Evolutionary conservation across 2,888 invertebrate species (phyloP).

Genomic region (Pteria penguin): DNA sequence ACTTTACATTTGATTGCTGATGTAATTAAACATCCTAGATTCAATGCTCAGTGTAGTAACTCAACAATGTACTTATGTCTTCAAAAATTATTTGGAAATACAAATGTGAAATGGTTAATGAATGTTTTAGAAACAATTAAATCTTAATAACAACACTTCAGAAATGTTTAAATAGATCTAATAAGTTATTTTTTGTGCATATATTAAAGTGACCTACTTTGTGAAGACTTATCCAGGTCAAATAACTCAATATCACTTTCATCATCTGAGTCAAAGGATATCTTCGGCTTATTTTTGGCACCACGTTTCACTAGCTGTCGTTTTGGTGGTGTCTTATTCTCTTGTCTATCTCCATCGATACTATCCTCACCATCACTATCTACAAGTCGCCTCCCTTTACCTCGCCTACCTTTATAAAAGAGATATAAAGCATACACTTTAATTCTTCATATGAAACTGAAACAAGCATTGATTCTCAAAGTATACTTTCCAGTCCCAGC

Average conservation of each 20-base stretch:
- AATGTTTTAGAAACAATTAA: no score
- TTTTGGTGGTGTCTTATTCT: conserved; percentile 43
- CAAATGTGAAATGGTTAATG: no score
- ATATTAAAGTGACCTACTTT: conserved; percentile 47
- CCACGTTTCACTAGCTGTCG: conserved; percentile 43
- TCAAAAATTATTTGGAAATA: no score
- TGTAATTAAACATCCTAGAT: no score
- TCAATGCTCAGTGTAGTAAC: no score
- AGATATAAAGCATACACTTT: no score
- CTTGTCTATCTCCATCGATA: conserved; percentile 39
- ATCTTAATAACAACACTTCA: no score
- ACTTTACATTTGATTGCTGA: no score
- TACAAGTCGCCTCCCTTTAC: background rate
- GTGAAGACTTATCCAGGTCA: conserved; percentile 63
- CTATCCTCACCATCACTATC: conserved; percentile 55
- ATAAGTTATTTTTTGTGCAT: background rate
- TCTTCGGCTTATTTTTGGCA: conserved; percentile 56
- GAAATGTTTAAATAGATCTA: background rate
- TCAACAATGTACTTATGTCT: no score
- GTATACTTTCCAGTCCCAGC: no score
- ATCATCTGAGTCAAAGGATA: conserved; percentile 69
- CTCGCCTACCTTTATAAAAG: background rate
- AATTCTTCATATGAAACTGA: no score
- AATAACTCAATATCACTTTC: conserved; percentile 72
- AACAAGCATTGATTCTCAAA: no score